A percentile compares a stretch with the other conserved stretches of the same genome.
Conservation (phyloP, 2,113 vertebrate species). For the Bambusicola thoracicus region DNA sequence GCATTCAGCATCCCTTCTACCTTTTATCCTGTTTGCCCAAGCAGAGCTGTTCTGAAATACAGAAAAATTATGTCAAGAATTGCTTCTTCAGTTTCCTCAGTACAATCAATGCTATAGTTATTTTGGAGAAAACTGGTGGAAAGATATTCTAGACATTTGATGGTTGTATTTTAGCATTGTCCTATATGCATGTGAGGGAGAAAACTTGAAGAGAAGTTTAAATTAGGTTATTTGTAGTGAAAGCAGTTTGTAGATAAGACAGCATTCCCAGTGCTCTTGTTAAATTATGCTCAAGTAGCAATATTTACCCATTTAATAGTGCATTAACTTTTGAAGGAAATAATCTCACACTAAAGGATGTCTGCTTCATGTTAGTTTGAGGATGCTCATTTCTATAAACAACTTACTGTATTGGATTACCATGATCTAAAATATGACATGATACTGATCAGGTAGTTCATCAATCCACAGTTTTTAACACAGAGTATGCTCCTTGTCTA, state of each 20-base stretch:
- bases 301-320: neutral
- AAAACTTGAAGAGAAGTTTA: neutral
- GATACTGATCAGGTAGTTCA: neutral
- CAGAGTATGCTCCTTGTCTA: neutral
- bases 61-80: neutral
- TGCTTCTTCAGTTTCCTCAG: neutral
- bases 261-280: neutral
- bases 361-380: neutral
- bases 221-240: neutral
- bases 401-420: neutral
- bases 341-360: neutral
- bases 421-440: neutral
- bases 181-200: neutral
- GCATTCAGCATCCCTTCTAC: neutral
- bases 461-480: neutral
- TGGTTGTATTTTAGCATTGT: neutral
- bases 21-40: conserved; percentile 4
- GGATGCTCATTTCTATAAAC: neutral
- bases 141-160: neutral
- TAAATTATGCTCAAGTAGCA: neutral
- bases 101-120: neutral
- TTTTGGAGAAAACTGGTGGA: neutral
- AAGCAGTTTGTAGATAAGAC: neutral
- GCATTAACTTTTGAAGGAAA: neutral
- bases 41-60: neutral